Evolutionary conservation across 1,140 invertebrate species (phyloP).

Genomic region (Trichomalopsis sarcophagae): DNA sequence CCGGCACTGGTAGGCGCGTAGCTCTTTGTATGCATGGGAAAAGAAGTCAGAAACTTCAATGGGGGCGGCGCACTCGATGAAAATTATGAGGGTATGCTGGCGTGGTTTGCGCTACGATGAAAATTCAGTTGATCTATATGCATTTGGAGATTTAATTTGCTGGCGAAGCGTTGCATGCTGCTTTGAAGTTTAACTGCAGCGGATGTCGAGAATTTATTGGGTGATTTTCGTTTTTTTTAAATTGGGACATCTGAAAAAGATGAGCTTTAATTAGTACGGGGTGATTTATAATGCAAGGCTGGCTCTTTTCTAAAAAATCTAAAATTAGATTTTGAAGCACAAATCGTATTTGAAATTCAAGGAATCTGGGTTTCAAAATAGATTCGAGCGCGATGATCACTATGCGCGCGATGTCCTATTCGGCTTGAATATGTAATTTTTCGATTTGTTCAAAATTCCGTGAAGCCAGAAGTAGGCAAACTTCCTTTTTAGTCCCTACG

Average conservation of each 20-base stretch:
- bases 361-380: no score
- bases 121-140: neutral
- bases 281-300: neutral
- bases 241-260: neutral
- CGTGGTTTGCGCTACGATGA: neutral
- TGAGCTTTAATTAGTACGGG: neutral
- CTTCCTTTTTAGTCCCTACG: neutral
- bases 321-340: no score
- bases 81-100: constrained; percentile 14
- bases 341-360: no score
- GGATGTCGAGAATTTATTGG: neutral
- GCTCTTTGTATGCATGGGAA: neutral
- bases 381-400: no score
- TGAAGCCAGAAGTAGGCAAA: no score
- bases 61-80: neutral
- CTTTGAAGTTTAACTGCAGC: neutral
- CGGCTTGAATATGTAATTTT: no score
- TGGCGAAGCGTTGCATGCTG: neutral
- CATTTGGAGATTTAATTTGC: neutral
- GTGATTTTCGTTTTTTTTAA: neutral
- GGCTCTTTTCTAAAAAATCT: neutral
- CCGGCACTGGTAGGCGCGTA: neutral
- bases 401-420: no score
- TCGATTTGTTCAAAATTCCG: no score
- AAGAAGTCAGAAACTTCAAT: neutral